Base-by-base conservation (phyloP, 1,140 invertebrate species). In the Ceratoteleas bidentatus region DNA sequence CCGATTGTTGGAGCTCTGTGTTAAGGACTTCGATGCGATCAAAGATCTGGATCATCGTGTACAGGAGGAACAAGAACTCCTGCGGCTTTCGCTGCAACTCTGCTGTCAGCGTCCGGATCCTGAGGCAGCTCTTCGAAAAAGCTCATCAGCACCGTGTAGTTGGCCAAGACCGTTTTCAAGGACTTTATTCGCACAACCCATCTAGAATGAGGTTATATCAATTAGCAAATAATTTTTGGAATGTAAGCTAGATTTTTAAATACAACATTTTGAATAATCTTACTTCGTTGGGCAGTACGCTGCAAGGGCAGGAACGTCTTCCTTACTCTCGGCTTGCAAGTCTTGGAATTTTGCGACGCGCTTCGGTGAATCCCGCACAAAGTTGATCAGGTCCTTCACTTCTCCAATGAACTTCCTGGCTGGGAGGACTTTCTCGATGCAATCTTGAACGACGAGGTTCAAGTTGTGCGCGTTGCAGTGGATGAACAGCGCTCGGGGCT, bases 381-480 rank as follows among this genome's bases (percentile, higher is more conserved):
- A 40, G 38, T 40, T 40, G 38, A 40, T 40, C 11, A 40, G 6
- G 11, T 40, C 38, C 38, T 40, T 40, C 38, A 40, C 38, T 40
- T 40, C 38, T 40, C 38, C 38, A 40, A 40, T 40, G 38, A 40
- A 40, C 11, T 40, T 40, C 11, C 11, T 40, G 2, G 38, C 38
- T 40, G 38, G 38, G 6, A 40, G 38, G 38, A 40, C 38, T 40
- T 40, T 40, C 0, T 40, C 38, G 2, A 40, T 40, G 6, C 38
- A 2, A 40, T 84, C 73, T 79, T 85, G 79, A 53, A 82, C 82
- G 43, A 72, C 68, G 36, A 85, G 65, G 52, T 76, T 84, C 15
- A 82, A 58, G n/a, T 36, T 69, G 49, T 85, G 74, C 14, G 81
- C 38, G 36, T 60, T 56, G 65, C 82, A 85, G 58, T 82, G 79